Percentiles rank a stretch among this genome's conserved stretches.
phyloP scores from a whole-genome alignment of 2,888 invertebrate species.

The Orthosia cruda region DNA sequence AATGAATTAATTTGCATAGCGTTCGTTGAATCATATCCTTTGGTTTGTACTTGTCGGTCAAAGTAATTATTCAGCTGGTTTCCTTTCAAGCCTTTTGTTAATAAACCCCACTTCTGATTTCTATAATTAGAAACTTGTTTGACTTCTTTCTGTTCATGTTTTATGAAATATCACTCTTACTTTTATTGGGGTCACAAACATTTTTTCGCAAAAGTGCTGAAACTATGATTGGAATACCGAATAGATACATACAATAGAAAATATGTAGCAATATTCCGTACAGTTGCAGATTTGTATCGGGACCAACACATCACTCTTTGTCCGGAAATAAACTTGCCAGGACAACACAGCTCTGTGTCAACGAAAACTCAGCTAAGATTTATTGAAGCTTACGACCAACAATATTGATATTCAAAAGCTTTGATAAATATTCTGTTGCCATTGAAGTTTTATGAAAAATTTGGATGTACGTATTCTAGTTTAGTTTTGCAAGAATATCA shows the following conservation, averaged over 20 bases:
- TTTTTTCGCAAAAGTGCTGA: conserved; percentile 10
- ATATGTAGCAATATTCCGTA: conserved; percentile 63
- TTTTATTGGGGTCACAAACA: neutral
- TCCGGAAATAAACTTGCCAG: conserved; percentile 77
- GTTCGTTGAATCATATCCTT: conserved; percentile 69
- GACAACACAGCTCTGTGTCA: conserved; percentile 75
- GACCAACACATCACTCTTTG: conserved; percentile 72
- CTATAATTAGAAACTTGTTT: conserved; percentile 8
- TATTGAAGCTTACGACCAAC: conserved; percentile 70
- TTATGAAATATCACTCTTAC: neutral
- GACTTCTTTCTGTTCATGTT: neutral
- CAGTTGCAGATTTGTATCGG: conserved; percentile 71
- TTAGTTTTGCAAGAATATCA: neutral
- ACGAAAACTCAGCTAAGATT: conserved; percentile 76
- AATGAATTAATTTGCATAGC: conserved; percentile 66
- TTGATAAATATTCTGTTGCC: conserved; percentile 67
- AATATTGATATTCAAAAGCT: conserved; percentile 73
- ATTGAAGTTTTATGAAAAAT: conserved; percentile 51
- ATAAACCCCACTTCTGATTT: conserved; percentile 10
- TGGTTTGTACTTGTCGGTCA: conserved; percentile 62
- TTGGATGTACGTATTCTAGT: neutral
- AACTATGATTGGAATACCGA: conserved; percentile 36
- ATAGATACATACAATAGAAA: conserved; percentile 37
- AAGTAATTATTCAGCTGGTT: conserved; percentile 55
- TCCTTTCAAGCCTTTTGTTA: conserved; percentile 34